phyloP scores from a whole-genome alignment of 2,888 invertebrate species.

The Tenthredo livida region DNA sequence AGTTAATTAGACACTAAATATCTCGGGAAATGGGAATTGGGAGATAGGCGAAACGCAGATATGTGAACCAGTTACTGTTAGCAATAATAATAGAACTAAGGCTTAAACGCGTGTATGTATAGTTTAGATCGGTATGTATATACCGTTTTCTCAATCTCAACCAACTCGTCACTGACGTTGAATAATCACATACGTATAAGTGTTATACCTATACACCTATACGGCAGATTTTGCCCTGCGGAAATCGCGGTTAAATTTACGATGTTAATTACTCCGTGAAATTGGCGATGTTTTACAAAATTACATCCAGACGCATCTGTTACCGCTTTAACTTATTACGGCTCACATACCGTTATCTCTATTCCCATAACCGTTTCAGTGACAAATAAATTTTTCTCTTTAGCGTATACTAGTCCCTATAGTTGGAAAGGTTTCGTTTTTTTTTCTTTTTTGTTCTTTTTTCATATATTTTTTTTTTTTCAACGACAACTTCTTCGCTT shows the following conservation, averaged over 20 bases:
- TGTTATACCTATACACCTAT: neutral
- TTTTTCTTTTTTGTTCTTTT: neutral
- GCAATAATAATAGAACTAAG: conserved; percentile 4
- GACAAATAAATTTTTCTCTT: neutral
- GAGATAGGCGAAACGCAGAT: neutral
- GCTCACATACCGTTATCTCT: neutral
- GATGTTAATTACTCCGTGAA: conserved; percentile 37
- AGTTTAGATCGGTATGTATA: neutral
- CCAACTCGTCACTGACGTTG: conserved; percentile 35
- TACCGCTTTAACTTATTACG: neutral
- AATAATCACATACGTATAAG: neutral
- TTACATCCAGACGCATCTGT: neutral
- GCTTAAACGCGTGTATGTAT: neutral
- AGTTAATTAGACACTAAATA: conserved; percentile 73
- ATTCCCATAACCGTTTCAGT: neutral
- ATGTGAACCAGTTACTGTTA: neutral
- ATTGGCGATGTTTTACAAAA: conserved; percentile 27
- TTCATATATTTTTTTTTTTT: neutral
- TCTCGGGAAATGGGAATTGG: conserved; percentile 56
- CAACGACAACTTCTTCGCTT: neutral
- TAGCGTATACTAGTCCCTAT: neutral
- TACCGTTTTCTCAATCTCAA: conserved; percentile 34
- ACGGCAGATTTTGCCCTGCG: conserved; percentile 26
- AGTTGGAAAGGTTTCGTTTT: too few species aligned
- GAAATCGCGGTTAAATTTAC: conserved; percentile 32